Percentiles rank a stretch among this genome's conserved stretches.
Evolutionary conservation across 2,888 invertebrate species (phyloP).

Genomic region (Sympetrum striolatum): DNA sequence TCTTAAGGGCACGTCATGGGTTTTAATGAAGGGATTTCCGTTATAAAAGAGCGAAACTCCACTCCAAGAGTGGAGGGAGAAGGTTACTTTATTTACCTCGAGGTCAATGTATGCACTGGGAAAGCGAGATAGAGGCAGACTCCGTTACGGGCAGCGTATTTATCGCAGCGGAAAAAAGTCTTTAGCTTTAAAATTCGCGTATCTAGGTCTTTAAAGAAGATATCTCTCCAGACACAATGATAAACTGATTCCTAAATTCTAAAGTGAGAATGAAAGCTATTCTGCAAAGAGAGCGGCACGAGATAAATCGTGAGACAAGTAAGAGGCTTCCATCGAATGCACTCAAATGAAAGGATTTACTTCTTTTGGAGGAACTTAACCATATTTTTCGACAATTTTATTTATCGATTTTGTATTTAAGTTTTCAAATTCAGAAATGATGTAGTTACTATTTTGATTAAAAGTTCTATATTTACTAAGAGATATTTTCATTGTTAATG

Average conservation of each 20-base stretch:
- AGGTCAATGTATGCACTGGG: background rate
- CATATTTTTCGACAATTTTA: too few relatives aligned
- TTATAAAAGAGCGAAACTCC: background rate
- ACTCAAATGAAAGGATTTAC: too few relatives aligned
- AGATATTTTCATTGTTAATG: too few relatives aligned
- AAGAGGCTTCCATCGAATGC: too few relatives aligned
- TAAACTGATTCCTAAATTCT: background rate
- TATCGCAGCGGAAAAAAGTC: background rate
- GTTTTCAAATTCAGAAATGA: too few relatives aligned
- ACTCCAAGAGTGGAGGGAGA: background rate
- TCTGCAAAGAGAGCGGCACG: background rate
- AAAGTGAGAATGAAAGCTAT: background rate
- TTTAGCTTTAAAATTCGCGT: background rate
- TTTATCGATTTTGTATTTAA: too few relatives aligned
- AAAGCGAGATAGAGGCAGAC: background rate
- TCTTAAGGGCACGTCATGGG: background rate
- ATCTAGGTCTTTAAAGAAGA: background rate
- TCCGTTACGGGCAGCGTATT: background rate
- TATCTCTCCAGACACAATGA: background rate
- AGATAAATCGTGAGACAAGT: too few relatives aligned
- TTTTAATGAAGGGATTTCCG: background rate
- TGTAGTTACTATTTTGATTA: too few relatives aligned
- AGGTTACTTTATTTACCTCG: background rate
- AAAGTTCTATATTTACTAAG: too few relatives aligned
- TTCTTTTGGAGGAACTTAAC: too few relatives aligned